A percentile compares a stretch with the other conserved stretches of the same genome.
Conservation (phyloP, 2,797 vertebrate species). For the Myotis findleyi region DNA sequence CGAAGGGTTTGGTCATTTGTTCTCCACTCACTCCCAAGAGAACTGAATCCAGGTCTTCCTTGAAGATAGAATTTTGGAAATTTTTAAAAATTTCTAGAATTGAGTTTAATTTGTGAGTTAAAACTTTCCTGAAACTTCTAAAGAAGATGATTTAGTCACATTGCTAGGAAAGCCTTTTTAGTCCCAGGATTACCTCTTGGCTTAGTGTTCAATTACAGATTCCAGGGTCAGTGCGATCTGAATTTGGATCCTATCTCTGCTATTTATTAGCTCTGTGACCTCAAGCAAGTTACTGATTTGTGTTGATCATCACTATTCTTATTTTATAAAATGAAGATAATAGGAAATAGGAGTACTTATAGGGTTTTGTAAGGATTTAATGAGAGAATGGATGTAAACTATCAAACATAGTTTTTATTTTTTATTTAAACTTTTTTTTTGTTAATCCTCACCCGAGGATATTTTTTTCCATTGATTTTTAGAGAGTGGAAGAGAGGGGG, state of each 20-base stretch:
- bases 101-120: background rate
- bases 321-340: background rate
- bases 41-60: background rate
- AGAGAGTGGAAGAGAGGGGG: too few species aligned
- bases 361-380: background rate
- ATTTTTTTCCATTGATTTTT: too few species aligned
- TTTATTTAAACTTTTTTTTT: too few species aligned
- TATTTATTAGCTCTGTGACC: background rate
- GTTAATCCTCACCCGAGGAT: too few species aligned
- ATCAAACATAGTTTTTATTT: background rate
- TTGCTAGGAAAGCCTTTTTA: background rate
- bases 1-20: background rate
- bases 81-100: conserved; percentile 20
- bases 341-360: background rate
- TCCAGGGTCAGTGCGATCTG: background rate
- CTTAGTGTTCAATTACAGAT: background rate
- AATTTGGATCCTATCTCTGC: background rate
- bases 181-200: background rate
- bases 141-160: conserved; percentile 2
- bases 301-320: background rate
- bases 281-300: background rate
- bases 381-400: background rate
- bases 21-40: background rate
- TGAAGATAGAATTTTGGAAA: background rate
- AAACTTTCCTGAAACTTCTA: background rate